phyloP scores from a whole-genome alignment of 2,888 invertebrate species.

The Acanthosepion esculentum region DNA sequence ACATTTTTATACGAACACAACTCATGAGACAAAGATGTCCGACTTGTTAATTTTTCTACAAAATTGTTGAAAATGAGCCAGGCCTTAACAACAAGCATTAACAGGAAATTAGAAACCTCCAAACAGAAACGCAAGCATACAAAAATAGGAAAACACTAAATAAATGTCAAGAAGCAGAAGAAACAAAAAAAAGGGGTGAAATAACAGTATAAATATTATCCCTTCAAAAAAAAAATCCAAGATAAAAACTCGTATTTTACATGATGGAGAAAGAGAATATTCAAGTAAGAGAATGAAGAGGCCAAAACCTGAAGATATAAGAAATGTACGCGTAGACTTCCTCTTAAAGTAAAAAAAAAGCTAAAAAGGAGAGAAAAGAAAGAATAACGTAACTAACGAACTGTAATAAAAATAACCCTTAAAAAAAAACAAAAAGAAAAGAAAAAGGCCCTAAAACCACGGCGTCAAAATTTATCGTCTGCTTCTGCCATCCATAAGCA shows the following conservation, averaged over 20 bases:
- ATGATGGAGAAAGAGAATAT: not conserved
- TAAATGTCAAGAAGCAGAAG: not conserved
- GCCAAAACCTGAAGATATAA: not conserved
- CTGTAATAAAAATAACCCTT: not conserved
- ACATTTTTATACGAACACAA: not conserved
- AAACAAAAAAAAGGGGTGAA: not conserved
- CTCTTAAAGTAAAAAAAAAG: not conserved
- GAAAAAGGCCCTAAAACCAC: not conserved
- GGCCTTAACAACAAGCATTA: not conserved
- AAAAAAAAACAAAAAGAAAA: not conserved
- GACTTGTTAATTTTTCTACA: not conserved
- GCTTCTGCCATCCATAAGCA: not conserved
- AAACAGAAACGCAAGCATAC: not conserved
- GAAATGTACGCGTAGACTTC: not conserved
- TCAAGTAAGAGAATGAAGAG: not conserved
- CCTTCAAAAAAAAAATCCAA: not conserved
- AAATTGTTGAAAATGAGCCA: not conserved
- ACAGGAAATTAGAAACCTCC: not conserved
- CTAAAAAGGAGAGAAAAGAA: not conserved
- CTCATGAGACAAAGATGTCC: not conserved
- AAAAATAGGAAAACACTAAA: not conserved
- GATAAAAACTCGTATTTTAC: not conserved
- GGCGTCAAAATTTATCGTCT: conserved; percentile 22
- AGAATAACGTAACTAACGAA: not conserved
- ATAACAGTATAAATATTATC: not conserved